A percentile compares a stretch with the other conserved stretches of the same genome.
Evolutionary conservation across 2,113 vertebrate species (phyloP).

Genomic region (Lucifuga dentata): DNA sequence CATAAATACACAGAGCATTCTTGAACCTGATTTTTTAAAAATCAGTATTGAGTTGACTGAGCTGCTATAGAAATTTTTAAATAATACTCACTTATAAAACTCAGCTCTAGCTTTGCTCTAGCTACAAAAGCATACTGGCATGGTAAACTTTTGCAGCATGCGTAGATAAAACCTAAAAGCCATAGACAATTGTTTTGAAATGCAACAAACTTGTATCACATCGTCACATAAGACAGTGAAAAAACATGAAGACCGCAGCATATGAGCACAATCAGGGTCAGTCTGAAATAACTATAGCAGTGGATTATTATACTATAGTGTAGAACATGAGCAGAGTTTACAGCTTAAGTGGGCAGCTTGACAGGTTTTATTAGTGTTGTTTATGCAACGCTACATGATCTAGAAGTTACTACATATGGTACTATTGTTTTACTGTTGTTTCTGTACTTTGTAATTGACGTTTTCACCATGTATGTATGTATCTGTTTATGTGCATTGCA

Average conservation of each 20-base stretch:
- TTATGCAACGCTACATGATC: constrained; percentile 5
- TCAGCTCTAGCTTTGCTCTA: no score
- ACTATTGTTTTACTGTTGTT: constrained; percentile 9
- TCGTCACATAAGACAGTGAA: no score
- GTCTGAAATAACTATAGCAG: constrained; percentile 15
- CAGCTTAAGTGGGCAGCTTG: constrained; percentile 3
- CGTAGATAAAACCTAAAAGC: no score
- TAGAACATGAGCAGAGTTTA: not conserved
- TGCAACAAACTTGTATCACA: no score
- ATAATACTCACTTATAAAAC: no score
- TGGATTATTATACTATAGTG: not conserved
- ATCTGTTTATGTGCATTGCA: constrained; percentile 5
- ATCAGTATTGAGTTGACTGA: no score
- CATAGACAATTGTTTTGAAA: not conserved
- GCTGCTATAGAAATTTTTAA: no score
- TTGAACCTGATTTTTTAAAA: no score
- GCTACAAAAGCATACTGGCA: no score
- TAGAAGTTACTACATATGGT: not conserved
- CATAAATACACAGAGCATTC: no score
- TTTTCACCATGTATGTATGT: not conserved
- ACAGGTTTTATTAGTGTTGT: not conserved
- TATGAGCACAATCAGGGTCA: not conserved
- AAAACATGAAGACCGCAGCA: no score
- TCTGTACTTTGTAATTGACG: constrained; percentile 1
- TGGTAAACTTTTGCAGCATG: no score